Evolutionary conservation across 2,797 vertebrate genomes (phyloP).

Genomic region (Remorina albescens): DNA sequence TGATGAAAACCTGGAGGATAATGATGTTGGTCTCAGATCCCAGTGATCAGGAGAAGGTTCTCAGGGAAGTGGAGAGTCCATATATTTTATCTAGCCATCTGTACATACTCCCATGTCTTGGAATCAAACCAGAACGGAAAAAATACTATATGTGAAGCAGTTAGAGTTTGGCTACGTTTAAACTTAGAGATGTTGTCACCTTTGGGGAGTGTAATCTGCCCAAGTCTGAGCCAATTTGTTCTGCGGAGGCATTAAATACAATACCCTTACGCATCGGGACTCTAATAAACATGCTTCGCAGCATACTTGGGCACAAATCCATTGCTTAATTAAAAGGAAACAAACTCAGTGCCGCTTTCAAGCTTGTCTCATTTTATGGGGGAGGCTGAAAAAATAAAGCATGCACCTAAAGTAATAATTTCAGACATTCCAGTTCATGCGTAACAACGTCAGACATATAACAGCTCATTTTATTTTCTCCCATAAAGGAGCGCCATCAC

Average conservation of each 20-base stretch:
- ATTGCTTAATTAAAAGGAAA: slow-evolving; percentile 36
- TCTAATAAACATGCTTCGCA: slow-evolving; percentile 17
- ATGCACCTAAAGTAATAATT: slow-evolving; percentile 25
- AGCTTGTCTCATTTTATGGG: not conserved
- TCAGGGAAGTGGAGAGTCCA: not conserved
- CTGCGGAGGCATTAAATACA: slow-evolving; percentile 18
- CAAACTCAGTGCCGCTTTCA: slow-evolving; percentile 9
- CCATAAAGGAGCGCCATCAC: not conserved
- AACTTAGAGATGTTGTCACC: not conserved
- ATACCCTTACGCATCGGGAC: slow-evolving; percentile 29
- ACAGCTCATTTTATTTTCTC: slow-evolving; percentile 7
- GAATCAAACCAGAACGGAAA: not conserved
- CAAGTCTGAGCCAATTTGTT: slow-evolving; percentile 10
- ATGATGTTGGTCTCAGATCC: not conserved
- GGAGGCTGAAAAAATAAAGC: not conserved
- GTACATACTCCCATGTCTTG: no score
- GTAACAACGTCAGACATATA: not conserved
- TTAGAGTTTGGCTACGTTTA: not conserved
- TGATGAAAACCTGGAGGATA: not conserved
- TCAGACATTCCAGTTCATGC: not conserved
- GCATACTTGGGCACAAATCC: slow-evolving; percentile 19
- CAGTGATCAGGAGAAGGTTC: not conserved
- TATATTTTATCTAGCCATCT: not conserved
- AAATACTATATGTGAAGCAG: no score
- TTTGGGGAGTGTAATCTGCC: no score